A percentile compares a stretch with the other conserved stretches of the same genome.
These are phyloP conservation scores for Subacronicta megacephala DNA, from an alignment of 2,888 invertebrate species.

Conservation along the genomic window DNA sequence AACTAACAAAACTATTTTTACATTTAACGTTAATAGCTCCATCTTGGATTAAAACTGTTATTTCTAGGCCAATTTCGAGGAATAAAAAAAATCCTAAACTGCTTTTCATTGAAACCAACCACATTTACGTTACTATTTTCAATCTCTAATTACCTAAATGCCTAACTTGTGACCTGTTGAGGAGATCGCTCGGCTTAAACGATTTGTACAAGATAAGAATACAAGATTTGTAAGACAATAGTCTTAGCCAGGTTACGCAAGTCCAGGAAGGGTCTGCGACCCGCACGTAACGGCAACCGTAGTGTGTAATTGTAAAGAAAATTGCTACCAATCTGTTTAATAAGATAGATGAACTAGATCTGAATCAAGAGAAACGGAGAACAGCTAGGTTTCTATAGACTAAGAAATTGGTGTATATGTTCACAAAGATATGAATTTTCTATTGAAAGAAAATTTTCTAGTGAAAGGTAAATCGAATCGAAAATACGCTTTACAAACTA, in stretches of 20 bases:
- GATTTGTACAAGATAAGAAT: constrained; percentile 26
- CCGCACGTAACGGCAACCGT: constrained; percentile 46
- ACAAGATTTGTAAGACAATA: constrained; percentile 41
- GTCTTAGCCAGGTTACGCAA: constrained; percentile 22
- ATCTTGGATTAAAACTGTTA: too few species aligned
- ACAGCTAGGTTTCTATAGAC: neutral
- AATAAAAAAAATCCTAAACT: too few species aligned
- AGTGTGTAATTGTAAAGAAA: constrained; percentile 46
- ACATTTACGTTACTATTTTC: too few species aligned
- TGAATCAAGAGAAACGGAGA: constrained; percentile 27
- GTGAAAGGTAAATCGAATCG: too few species aligned
- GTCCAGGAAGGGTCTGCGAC: constrained; percentile 42
- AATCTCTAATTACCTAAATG: neutral
- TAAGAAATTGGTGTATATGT: too few species aligned
- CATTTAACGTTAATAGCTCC: too few species aligned
- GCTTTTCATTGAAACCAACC: too few species aligned
- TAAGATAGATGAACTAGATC: constrained; percentile 31
- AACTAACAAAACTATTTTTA: too few species aligned
- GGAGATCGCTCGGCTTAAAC: constrained; percentile 3
- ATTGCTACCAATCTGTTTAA: constrained; percentile 48
- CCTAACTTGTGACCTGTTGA: neutral
- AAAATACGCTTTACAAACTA: too few species aligned
- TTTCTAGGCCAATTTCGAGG: too few species aligned
- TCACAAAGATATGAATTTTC: too few species aligned
- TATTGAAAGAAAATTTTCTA: too few species aligned